Base-by-base conservation (phyloP, 2,888 invertebrate genomes). In the Tenthredo scrophulariae region DNA sequence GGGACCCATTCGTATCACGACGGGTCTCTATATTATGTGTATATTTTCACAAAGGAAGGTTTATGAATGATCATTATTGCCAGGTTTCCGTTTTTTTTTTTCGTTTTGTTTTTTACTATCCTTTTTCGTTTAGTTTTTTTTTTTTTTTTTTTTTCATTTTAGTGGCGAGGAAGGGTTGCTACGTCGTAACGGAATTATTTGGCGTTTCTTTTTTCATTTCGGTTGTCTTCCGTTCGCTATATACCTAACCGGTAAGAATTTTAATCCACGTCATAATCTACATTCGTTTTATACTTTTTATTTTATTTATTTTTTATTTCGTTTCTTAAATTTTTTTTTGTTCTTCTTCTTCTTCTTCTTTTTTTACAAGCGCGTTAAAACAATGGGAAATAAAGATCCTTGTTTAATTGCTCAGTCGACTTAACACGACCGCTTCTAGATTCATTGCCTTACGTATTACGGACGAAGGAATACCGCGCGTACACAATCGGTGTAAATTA, bases 401-500 rank as follows among this genome's bases (percentile, higher is more conserved):
- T 29, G 46, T 70, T 65, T 83, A 83, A 83, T 83, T 83, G 65
- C 46, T 70, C 83, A 50, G 43, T 43, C 83, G 83, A 80, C 54
- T 82, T 82, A 67, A 67, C 67, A 67, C 65, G 46, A 83, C 67
- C 67, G 67, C 46, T 80, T 62, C 80, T 62, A 37, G 58, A 40
- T 62, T 80, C 62, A 80, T 80, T 80, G 80, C 80, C 80, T 80
- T 50, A 40, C 50, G 33, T 67, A 67, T 29, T 74, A 62, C 79
- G 54, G 50, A 58, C 79, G 58, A 54, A 29, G n/a, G 33, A 58
- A 46, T 40, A 58, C 37, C 80, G 50, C 29, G 50, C 50, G 26
- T 46, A 80, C 22, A 40, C 80, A 83, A 67, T 70, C 83, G 83
- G 43, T 67, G 83, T 83, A 83, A 83, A 83, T 83, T 83, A 83